Evolutionary conservation across 2,797 vertebrate genomes (phyloP).

Genomic region (Eupleurogrammus muticus): DNA sequence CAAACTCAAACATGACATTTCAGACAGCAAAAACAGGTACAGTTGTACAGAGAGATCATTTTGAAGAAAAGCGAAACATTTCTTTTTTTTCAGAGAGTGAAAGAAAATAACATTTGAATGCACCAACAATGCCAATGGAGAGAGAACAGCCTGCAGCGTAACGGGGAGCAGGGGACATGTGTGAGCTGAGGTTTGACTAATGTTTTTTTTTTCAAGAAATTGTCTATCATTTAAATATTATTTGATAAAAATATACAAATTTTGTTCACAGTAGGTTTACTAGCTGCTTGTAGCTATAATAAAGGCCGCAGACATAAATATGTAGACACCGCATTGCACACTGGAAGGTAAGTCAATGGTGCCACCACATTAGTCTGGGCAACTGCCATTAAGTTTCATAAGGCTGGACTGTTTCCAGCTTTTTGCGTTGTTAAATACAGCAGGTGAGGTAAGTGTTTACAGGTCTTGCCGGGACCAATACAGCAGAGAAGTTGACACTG

Average conservation of each 20-base stretch:
- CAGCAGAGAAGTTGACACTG: too few species aligned
- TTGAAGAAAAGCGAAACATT: conserved; percentile 76
- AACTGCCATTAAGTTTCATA: too few species aligned
- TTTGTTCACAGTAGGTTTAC: not conserved
- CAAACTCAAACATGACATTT: conserved; percentile 84
- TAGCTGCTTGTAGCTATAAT: not conserved
- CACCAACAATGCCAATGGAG: conserved; percentile 74
- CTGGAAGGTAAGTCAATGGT: too few species aligned
- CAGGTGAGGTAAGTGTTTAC: too few species aligned
- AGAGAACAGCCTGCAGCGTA: conserved; percentile 67
- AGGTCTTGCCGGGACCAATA: too few species aligned
- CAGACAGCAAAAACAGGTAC: conserved; percentile 81
- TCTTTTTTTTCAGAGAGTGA: conserved; percentile 53
- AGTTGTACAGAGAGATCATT: conserved; percentile 81
- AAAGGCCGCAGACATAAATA: too few species aligned
- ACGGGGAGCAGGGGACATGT: conserved; percentile 71
- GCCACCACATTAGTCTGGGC: too few species aligned
- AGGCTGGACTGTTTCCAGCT: too few species aligned
- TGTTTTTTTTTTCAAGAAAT: not conserved
- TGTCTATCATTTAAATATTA: not conserved
- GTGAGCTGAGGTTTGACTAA: conserved; percentile 7
- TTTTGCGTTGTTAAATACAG: too few species aligned
- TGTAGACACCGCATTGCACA: too few species aligned
- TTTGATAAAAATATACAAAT: not conserved
- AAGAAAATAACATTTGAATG: conserved; percentile 74